Percentiles rank a stretch among this genome's conserved stretches.
These are phyloP conservation scores for Lasioglossum morio DNA, from an alignment of 2,888 invertebrate species.

Conservation along the genomic window DNA sequence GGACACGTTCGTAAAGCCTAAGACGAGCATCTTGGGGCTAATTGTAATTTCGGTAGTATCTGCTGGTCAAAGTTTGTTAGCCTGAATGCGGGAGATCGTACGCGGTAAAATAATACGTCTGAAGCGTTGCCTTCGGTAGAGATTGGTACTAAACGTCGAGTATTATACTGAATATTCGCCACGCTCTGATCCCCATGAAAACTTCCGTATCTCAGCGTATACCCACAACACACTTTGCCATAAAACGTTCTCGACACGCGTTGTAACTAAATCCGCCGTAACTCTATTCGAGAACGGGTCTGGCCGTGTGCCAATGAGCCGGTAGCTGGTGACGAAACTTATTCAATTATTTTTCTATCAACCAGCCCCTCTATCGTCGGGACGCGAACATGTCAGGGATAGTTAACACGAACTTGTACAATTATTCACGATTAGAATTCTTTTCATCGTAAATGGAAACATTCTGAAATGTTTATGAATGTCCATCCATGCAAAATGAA, in stretches of 20 bases:
- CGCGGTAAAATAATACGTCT: too few species aligned
- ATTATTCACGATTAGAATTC: slow-evolving; percentile 25
- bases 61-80: background rate
- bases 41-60: background rate
- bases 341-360: slow-evolving; percentile 58
- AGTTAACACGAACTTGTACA: slow-evolving; percentile 45
- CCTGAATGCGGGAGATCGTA: background rate
- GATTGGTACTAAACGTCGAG: background rate
- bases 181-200: background rate
- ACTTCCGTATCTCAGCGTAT: background rate
- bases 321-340: slow-evolving; percentile 20
- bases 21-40: background rate
- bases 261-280: slow-evolving; percentile 27
- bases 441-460: background rate
- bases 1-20: background rate
- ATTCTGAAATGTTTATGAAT: background rate
- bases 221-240: background rate
- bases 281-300: slow-evolving; percentile 16
- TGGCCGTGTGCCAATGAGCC: slow-evolving; percentile 27
- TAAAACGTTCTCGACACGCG: background rate
- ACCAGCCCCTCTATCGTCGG: background rate
- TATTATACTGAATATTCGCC: background rate
- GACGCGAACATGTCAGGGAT: slow-evolving; percentile 21
- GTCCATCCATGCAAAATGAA: background rate
- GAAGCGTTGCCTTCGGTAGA: background rate